Evolutionary conservation across 2,888 invertebrate genomes (phyloP), one percentile per base, ranked within the genome.

Genomic region (Trichopria drosophilae): DNA sequence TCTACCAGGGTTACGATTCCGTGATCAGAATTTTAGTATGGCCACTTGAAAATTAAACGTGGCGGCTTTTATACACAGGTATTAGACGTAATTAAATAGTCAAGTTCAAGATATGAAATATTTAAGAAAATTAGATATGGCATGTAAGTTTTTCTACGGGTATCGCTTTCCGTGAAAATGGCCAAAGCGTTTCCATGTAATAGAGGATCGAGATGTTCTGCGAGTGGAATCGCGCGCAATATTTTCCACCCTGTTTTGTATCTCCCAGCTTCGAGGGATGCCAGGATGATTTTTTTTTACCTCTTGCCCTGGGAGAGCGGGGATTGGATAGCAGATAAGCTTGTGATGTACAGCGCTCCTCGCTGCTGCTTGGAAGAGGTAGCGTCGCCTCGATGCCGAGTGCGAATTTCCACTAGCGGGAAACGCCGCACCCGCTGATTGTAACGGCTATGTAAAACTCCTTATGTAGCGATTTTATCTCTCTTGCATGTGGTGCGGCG

Each of bases 401-500:
- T 43, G 44, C 32, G 34, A 53, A 48, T 40, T 55, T 48, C 41
- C 44, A 22, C 44, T 45, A 42, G 40, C 28, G 44, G 50, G n/a
- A n/a, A n/a, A n/a, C n/a, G n/a, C n/a, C n/a, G n/a, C 39, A 37
- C 28, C 22, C 37, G 48, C 47, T 53, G 50, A 49, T 55, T 55
- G 48, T 47, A 45, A 37, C 44, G 26, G 32, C 47, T 44, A 40
- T 26, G 46, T 51, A 42, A 48, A 50, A 46, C 51, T 34, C 50
- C 56, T 56, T 56, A 53, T 56, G 53, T 53, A 56, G 53, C 56
- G 53, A 51, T 56, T 53, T 53, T 51, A 56, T 56, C 53, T 56
- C 53, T 52, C 41, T 47, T 54, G n/a, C n/a, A n/a, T 54, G 50
- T 50, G 47, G 41, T 51, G 48, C 49, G 34, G 32, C n/a, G n/a